Percentiles rank a stretch among this genome's conserved stretches.
phyloP scores from a whole-genome alignment of 2,888 invertebrate species.

The Nomada goodeniana region DNA sequence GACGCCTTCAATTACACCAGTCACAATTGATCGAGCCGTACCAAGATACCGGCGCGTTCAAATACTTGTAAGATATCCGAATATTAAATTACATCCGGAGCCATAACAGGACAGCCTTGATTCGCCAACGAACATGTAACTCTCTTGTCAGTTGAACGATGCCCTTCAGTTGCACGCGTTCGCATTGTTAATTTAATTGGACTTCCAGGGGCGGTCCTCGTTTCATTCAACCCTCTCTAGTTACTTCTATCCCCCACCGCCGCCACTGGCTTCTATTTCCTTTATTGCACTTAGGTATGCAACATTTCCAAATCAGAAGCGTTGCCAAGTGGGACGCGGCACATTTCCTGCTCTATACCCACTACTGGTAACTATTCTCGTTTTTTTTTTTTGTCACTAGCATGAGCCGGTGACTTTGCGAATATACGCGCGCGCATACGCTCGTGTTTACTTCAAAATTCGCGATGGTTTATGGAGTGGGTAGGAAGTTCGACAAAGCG shows the following conservation, averaged over 20 bases:
- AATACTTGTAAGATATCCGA: conserved; percentile 6
- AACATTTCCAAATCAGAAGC: conserved; percentile 53
- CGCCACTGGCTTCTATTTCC: conserved; percentile 21
- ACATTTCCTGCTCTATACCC: conserved; percentile 40
- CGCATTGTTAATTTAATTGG: conserved; percentile 48
- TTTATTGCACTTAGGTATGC: conserved; percentile 49
- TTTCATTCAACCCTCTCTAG: neutral
- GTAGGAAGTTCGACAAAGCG: conserved; percentile 43
- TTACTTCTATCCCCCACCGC: neutral
- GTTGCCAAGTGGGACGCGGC: conserved; percentile 55
- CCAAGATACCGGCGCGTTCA: neutral
- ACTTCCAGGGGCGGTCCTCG: conserved; percentile 26
- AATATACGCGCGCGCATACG: conserved; percentile 1
- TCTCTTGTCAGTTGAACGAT: conserved; percentile 35
- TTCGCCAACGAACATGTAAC: conserved; percentile 27
- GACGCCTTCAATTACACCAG: neutral
- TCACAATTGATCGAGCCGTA: neutral
- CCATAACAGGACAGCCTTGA: neutral
- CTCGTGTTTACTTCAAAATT: conserved; percentile 33
- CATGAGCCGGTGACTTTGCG: conserved; percentile 32
- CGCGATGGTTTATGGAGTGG: conserved; percentile 5
- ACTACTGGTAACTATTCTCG: conserved; percentile 29
- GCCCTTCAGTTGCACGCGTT: conserved; percentile 43
- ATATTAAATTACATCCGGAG: conserved; percentile 29
- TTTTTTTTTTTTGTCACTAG: conserved; percentile 21